Evolutionary conservation across 2,797 vertebrate genomes (phyloP).

Genomic region (Phalanger gymnotis): DNA sequence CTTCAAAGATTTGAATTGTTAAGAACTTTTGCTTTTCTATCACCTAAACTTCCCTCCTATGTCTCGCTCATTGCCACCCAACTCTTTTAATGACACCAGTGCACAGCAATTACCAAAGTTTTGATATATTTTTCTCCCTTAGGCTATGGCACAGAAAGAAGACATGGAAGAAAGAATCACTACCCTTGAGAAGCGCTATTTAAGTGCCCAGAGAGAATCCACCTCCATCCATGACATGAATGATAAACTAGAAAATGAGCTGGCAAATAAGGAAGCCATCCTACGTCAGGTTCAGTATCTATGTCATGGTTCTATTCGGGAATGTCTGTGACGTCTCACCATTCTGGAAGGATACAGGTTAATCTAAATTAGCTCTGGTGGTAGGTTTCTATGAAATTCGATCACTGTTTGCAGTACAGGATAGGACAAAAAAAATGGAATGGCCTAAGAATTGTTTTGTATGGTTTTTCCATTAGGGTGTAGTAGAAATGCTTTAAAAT

Average conservation of each 20-base stretch:
- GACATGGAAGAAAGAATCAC: constrained; percentile 99
- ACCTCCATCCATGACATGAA: constrained; percentile 99
- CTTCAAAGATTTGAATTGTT: not conserved
- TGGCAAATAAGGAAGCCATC: constrained; percentile 99
- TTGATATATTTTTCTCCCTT: constrained; percentile 40
- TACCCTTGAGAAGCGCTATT: constrained; percentile 97
- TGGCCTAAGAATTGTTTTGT: not conserved
- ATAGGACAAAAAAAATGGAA: not conserved
- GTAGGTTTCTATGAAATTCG: not conserved
- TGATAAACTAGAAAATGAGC: constrained; percentile 97
- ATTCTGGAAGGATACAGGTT: not conserved
- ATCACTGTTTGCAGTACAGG: constrained; percentile 8
- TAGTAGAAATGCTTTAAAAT: not conserved
- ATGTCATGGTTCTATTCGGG: constrained; percentile 21
- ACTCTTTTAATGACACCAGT: not conserved
- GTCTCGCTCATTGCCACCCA: not conserved
- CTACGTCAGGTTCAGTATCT: constrained; percentile 92
- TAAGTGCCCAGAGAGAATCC: constrained; percentile 98
- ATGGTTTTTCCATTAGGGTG: not conserved
- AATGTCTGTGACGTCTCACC: not conserved
- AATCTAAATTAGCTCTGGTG: not conserved
- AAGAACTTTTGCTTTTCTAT: not conserved
- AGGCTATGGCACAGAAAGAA: constrained; percentile 99
- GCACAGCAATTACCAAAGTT: not conserved
- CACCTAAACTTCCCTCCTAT: not conserved